phyloP scores from a whole-genome alignment of 2,888 invertebrate species.

The Lepidochitona cinerea region DNA sequence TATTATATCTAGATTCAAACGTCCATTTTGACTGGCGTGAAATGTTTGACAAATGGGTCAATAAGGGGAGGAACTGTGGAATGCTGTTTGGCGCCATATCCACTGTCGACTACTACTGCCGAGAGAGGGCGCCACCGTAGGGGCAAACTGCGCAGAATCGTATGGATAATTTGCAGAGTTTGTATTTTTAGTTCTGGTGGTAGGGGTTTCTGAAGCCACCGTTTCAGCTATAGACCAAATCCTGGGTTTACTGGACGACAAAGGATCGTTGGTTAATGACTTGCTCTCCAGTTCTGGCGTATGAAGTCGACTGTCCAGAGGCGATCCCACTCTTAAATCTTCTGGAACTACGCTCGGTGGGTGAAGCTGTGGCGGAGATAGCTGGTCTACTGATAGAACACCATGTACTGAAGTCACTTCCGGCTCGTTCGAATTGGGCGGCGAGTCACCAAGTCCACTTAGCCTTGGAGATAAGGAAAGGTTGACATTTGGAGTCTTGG shows the following conservation, averaged over 20 bases:
- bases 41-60: too few species aligned
- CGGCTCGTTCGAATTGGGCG: not conserved
- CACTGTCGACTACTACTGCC: not conserved
- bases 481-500: not conserved
- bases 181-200: not conserved
- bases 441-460: not conserved
- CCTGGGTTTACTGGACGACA: not conserved
- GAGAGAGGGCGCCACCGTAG: not conserved
- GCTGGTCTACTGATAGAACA: not conserved
- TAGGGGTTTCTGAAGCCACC: not conserved
- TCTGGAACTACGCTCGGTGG: not conserved
- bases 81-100: slow-evolving; percentile 2
- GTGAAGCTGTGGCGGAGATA: not conserved
- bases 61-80: not conserved
- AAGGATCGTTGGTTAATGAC: not conserved
- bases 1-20: too few species aligned
- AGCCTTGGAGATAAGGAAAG: not conserved
- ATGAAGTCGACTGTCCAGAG: not conserved
- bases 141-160: not conserved
- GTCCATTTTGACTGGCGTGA: too few species aligned
- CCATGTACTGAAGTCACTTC: not conserved
- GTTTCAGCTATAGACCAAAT: slow-evolving; percentile 4
- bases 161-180: not conserved
- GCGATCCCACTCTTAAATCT: not conserved
- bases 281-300: not conserved